Evolutionary conservation across 1,140 invertebrate genomes (phyloP), one percentile per base, ranked within the genome.

Genomic region (Formica selysi): DNA sequence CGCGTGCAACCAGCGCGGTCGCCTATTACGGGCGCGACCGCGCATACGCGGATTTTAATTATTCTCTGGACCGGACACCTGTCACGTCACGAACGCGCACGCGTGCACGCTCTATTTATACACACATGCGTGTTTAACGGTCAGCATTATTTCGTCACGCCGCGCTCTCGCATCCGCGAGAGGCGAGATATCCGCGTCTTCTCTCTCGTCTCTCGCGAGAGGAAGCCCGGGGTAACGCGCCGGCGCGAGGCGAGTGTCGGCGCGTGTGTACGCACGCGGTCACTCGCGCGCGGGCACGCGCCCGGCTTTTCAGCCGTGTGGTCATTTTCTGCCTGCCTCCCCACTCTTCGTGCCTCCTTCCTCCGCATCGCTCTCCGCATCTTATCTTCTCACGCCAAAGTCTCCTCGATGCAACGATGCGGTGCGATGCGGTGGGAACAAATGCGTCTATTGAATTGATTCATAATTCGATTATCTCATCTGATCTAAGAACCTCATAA

Each of bases 61-160:
- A 90, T 90, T 91, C 80, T 67, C 87, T 86, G 76, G 54, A 57
- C 64, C 84, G 88, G 90, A 93, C 91, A 94, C 92, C 93, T 94
- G 93, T 93, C 93, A 92, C 89, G 86, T 90, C 86, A 88, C 86
- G 79, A 83, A n/a, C 51, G 88, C 86, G 84, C 80, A 84, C 83
- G 84, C 78, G 81, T 65, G 78, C 73, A 59, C 62, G 84, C 86
- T 67, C 83, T 91, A 89, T 90, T 90, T 84, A 87, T 76, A 88
- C 51, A 54, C 36, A 29, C 16, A 6, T 19, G 48, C 85, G 70
- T 86, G 85, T 80, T 84, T 85, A 81, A 74, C 74, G 76, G 64
- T 73, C 76, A 86, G n/a, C 64, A 22, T 57, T 88, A 44, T 85
- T 87, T 84, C 81, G 86, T 73, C 86, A 73, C 74, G 36, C 54